Evolutionary conservation across 2,888 invertebrate genomes (phyloP).

Genomic region (Penaeus monodon): DNA sequence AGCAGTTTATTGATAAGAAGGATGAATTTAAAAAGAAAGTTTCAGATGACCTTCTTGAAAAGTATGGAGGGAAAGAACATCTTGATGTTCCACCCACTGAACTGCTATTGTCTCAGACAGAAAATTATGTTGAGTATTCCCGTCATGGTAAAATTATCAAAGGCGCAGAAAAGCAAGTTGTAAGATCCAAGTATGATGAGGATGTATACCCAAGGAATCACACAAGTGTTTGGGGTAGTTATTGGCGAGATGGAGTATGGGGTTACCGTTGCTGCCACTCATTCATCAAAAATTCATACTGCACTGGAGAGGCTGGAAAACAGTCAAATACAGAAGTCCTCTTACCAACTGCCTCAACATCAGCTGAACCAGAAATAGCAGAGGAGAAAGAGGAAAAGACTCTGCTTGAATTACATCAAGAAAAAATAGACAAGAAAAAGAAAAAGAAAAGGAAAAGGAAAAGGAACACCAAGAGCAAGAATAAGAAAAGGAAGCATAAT

Average conservation of each 20-base stretch:
- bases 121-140: constrained; percentile 95
- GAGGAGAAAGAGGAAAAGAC: constrained; percentile 60
- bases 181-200: constrained; percentile 92
- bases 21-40: constrained; percentile 89
- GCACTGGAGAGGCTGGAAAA: constrained; percentile 82
- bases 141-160: constrained; percentile 84
- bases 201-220: constrained; percentile 94
- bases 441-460: constrained; percentile 70
- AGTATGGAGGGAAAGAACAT: constrained; percentile 96
- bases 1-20: constrained; percentile 90
- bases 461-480: constrained; percentile 69
- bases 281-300: constrained; percentile 87
- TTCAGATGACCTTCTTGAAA: constrained; percentile 84
- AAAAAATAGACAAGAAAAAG: constrained; percentile 56
- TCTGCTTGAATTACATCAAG: constrained; percentile 62
- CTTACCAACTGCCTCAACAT: constrained; percentile 13
- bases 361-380: constrained; percentile 66
- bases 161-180: constrained; percentile 88
- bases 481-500: constrained; percentile 73
- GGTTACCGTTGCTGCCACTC: constrained; percentile 97
- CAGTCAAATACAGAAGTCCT: constrained; percentile 66
- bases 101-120: constrained; percentile 92
- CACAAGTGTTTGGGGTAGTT: constrained; percentile 95
- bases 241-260: constrained; percentile 93
- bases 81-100: constrained; percentile 88